Evolutionary conservation across 2,888 invertebrate genomes (phyloP).

Genomic region (Xestoiulus laeticollis): DNA sequence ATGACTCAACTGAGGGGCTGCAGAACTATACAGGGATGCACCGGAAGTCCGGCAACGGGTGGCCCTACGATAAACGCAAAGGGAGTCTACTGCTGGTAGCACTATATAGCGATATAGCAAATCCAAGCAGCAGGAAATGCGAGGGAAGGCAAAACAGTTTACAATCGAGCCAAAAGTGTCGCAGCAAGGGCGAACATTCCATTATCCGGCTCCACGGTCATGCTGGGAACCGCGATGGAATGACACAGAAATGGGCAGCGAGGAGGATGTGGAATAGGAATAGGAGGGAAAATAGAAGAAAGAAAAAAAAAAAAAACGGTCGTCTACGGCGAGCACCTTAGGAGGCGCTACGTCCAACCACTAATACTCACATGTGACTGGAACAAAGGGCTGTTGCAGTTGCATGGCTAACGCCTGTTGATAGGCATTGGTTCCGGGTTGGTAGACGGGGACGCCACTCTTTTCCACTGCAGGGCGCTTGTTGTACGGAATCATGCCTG

Average conservation of each 20-base stretch:
- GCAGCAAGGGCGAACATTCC: conserved; percentile 18
- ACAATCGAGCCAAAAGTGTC: conserved; percentile 29
- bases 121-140: conserved; percentile 12
- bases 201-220: conserved; percentile 21
- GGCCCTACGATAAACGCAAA: not conserved
- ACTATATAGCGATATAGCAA: not conserved
- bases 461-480: conserved; percentile 92
- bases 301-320: conserved; percentile 39
- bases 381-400: conserved; percentile 90
- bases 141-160: not conserved
- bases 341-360: conserved; percentile 58
- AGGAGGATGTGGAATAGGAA: not conserved
- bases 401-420: conserved; percentile 86
- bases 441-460: conserved; percentile 95
- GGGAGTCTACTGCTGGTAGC: not conserved
- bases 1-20: not conserved
- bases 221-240: conserved; percentile 5
- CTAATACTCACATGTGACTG: conserved; percentile 94
- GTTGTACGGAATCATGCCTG: conserved; percentile 95
- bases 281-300: not conserved
- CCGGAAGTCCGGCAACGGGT: not conserved
- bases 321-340: not conserved
- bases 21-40: not conserved
- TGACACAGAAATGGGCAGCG: not conserved
- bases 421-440: conserved; percentile 80